Evolutionary conservation across 1,140 invertebrate genomes (phyloP), one percentile per base, ranked within the genome.

Genomic region (Drosophila pachea): DNA sequence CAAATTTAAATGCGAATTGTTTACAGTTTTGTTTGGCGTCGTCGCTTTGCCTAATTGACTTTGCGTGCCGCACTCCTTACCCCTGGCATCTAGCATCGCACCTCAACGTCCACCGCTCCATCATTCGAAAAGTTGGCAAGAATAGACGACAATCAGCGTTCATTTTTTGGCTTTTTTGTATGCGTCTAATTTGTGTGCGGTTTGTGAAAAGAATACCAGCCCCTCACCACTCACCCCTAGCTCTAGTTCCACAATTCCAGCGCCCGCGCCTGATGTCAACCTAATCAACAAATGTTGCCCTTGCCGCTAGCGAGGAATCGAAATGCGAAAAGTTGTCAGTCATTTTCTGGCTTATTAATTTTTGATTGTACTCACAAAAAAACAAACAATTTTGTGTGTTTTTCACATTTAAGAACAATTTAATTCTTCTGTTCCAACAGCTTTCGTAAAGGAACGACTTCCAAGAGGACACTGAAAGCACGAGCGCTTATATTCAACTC

Each of bases 1-100:
- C 73, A 83, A 84, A 86, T 84, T 84, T 79, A 86, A 84, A 86
- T 79, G 76, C 67, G 79, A 86, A 86, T 84, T 84, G 79, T 84
- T 84, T 84, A 86, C 79, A 86, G 73, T 86, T 86, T 84, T 63
- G 69, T 76, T 84, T 76, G 79, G 33, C 81, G 52, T 50, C 62
- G 68, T 61, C 73, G 76, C 55, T 83, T 84, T 84, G 79, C 79
- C 79, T 86, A 84, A 84, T 84, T 84, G 81, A 86, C 76, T 84
- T 84, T 84, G 73, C 58, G 59, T 84, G 73, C 58, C 73, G 66
- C 47, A 53, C 43, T 48, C 33, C 33, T 22, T 22, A 22, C 22
- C 3, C 22, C 22, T 22, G 22, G 22, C 22, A 22, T 22, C 22
- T 2, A 22, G 22, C 22, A 22, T 22, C 22, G 22, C 22, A 22